These are phyloP conservation scores for Monopis laevigella DNA, from an alignment of 2,888 invertebrate genomes.

Conservation along the genomic window DNA sequence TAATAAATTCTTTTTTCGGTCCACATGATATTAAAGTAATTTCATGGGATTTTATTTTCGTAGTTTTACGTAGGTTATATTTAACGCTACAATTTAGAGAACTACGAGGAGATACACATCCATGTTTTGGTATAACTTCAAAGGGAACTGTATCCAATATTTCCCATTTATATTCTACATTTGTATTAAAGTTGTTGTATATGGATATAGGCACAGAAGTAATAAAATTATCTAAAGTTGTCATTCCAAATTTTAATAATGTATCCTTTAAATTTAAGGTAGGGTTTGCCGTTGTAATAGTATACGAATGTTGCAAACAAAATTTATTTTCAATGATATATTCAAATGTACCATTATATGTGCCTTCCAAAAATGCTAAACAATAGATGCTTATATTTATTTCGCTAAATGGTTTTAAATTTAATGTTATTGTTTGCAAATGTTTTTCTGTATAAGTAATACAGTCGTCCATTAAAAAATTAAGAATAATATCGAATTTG, in stretches of 20 bases:
- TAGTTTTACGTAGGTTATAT: slow-evolving; percentile 34
- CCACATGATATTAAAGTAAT: slow-evolving; percentile 35
- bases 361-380: slow-evolving; percentile 33
- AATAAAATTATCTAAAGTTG: slow-evolving; percentile 42
- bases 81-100: slow-evolving; percentile 43
- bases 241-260: slow-evolving; percentile 54
- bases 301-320: slow-evolving; percentile 37
- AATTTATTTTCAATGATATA: slow-evolving; percentile 41
- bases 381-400: slow-evolving; percentile 32
- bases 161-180: slow-evolving; percentile 39
- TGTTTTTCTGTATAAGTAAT: slow-evolving; percentile 37
- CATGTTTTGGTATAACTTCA: slow-evolving; percentile 39
- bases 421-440: slow-evolving; percentile 25
- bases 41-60: slow-evolving; percentile 48
- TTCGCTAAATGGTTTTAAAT: slow-evolving; percentile 30
- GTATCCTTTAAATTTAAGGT: slow-evolving; percentile 36
- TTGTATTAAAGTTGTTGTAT: slow-evolving; percentile 42
- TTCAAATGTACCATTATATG: slow-evolving; percentile 32
- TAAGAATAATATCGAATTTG: slow-evolving; percentile 31
- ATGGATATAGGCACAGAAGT: slow-evolving; percentile 46
- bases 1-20: slow-evolving; percentile 25
- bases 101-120: slow-evolving; percentile 36
- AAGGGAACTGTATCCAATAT: slow-evolving; percentile 42
- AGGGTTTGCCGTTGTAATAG: slow-evolving; percentile 36
- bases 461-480: slow-evolving; percentile 29